phyloP scores from a whole-genome alignment of 2,113 vertebrate genomes.

The Sphyrna mokarran region DNA sequence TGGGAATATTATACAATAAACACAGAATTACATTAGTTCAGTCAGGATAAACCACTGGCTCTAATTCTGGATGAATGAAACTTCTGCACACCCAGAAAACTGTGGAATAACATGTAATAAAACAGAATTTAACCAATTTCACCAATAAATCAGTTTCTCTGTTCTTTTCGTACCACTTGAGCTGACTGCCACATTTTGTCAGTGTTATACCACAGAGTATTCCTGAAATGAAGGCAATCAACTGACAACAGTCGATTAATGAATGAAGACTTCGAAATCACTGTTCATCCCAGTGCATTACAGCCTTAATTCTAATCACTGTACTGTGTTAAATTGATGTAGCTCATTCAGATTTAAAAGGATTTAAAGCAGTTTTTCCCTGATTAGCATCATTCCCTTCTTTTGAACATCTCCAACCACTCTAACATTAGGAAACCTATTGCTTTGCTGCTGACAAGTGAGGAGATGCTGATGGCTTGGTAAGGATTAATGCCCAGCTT shows the following conservation, averaged over 20 bases:
- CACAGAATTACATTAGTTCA: not conserved
- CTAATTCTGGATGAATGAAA: not conserved
- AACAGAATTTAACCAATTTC: not conserved
- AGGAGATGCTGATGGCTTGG: not conserved
- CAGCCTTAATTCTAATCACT: slow-evolving; percentile 31
- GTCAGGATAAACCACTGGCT: not conserved
- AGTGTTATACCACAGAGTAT: slow-evolving; percentile 1
- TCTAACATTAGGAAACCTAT: not conserved
- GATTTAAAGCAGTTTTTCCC: slow-evolving; percentile 3
- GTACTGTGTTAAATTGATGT: slow-evolving; percentile 18
- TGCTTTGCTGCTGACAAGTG: not conserved
- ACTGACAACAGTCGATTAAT: not conserved
- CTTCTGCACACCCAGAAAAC: not conserved
- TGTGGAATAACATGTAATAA: not conserved
- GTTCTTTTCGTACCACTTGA: not conserved
- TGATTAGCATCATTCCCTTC: not conserved
- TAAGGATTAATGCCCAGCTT: not conserved
- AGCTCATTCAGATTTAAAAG: slow-evolving; percentile 22
- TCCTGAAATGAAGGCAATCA: not conserved
- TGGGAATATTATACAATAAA: not conserved
- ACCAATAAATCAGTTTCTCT: not conserved
- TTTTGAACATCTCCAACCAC: slow-evolving; percentile 18
- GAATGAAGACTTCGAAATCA: slow-evolving; percentile 17
- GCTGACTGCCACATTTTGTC: not conserved
- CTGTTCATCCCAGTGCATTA: not conserved